These are phyloP conservation scores for Danionella dracula DNA, from an alignment of 2,797 vertebrate genomes.

Conservation along the genomic window DNA sequence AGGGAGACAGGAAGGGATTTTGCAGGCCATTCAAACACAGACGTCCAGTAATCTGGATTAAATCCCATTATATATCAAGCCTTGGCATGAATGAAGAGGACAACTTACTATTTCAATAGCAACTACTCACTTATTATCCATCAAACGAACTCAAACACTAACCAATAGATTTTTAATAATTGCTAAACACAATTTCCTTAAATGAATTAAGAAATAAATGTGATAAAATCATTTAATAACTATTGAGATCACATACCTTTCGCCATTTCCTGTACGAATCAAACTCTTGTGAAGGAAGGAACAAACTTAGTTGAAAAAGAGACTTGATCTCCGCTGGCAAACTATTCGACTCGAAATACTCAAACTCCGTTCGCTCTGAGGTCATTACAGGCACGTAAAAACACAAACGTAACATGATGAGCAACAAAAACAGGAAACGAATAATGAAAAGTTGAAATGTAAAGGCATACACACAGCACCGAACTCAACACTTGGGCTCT, in stretches of 20 bases:
- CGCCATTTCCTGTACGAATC: conserved; percentile 81
- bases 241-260: conserved; percentile 36
- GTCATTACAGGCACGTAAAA: conserved; percentile 68
- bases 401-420: conserved; percentile 75
- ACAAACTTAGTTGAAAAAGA: conserved; percentile 68
- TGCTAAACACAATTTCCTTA: no score
- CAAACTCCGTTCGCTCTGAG: conserved; percentile 67
- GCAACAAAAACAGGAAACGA: neutral
- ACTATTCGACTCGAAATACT: conserved; percentile 80
- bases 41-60: conserved; percentile 35
- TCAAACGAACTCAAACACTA: no score
- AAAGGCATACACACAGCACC: neutral
- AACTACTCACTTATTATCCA: no score
- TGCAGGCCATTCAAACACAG: neutral
- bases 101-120: neutral
- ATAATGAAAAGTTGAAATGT: conserved; percentile 12
- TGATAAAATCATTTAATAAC: no score
- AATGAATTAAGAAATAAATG: no score
- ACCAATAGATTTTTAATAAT: no score
- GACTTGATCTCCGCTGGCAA: conserved; percentile 75
- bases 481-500: neutral
- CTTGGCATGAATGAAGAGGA: neutral
- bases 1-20: conserved; percentile 5
- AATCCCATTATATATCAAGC: neutral
- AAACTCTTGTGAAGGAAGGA: conserved; percentile 79